Base-by-base conservation (phyloP, 2,888 invertebrate genomes). In the Laothoe populi region DNA sequence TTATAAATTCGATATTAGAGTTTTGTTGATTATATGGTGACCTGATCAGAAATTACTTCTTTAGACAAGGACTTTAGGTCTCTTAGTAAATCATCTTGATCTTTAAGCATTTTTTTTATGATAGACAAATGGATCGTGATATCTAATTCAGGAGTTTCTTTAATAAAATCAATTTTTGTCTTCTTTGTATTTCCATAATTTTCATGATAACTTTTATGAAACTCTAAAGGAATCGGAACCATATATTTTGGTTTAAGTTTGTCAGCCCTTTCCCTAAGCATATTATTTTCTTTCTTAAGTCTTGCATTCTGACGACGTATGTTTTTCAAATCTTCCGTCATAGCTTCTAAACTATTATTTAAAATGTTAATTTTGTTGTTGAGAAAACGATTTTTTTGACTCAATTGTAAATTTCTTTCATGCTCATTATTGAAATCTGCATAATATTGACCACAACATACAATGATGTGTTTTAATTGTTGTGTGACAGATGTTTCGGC, bases 321-420 rank as follows among this genome's bases (percentile, higher is more conserved):
- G 60, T 70, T 73, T 68, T 70, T 74, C 1, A 84, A 60, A 69
- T 85, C 79, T 46, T 81, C 74, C 40, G 68, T 65, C 4, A 74
- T 62, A 35, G 70, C 69, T 60, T 74, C 65, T 59, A 83, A 72
- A 63, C 81, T 76, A 42, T 67, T 78, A 66, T 81, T 79, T 46
- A 88, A 71, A 66, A 87, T 77, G 19, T 59, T 70, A 35, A 86
- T 71, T 72, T 84, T 87, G 62, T 76, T 83, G 57, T 64, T 76
- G 1, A 88, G 66, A 67, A 83, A 88, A 53, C 75, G 67, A 65
- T 83, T 86, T 60, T 70, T 83, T 63, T 83, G 83, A 72, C 86
- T 78, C 2, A 84, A 66, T 67, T 75, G 79, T 23, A 65, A 42
- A 35, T 73, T 76, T 65, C 68, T 76, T 60, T 79, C 73, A 16